A percentile compares a stretch with the other conserved stretches of the same genome.
These are phyloP conservation scores for Lypha dubia DNA, from an alignment of 2,888 invertebrate genomes.

Conservation along the genomic window DNA sequence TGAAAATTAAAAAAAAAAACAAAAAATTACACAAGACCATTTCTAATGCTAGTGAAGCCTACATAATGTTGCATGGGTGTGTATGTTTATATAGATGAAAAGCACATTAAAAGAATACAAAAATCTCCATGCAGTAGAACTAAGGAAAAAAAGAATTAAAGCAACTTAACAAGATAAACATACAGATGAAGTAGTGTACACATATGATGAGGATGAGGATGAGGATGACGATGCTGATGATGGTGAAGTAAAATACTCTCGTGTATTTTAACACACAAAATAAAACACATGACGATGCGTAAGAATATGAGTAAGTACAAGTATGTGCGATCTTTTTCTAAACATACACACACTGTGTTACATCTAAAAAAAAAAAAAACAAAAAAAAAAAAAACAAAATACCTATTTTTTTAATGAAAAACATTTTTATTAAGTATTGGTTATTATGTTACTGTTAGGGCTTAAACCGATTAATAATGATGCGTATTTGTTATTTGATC, in stretches of 20 bases:
- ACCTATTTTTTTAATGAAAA: constrained; percentile 61
- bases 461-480: constrained; percentile 72
- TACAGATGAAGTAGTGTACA: constrained; percentile 61
- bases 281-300: constrained; percentile 27
- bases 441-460: constrained; percentile 71
- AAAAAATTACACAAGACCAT: constrained; percentile 43
- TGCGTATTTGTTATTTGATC: constrained; percentile 63
- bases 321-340: constrained; percentile 15
- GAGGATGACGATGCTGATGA: constrained; percentile 56
- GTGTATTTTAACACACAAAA: constrained; percentile 35
- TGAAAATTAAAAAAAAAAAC: constrained; percentile 32
- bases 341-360: constrained; percentile 37
- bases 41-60: constrained; percentile 50
- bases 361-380: constrained; percentile 30
- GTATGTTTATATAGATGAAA: constrained; percentile 34
- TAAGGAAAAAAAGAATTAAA: constrained; percentile 59
- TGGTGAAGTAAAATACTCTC: constrained; percentile 50
- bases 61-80: constrained; percentile 43
- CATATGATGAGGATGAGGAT: constrained; percentile 64
- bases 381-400: too few species aligned
- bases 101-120: constrained; percentile 60
- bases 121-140: constrained; percentile 63
- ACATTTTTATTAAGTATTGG: constrained; percentile 71
- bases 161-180: constrained; percentile 71
- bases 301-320: constrained; percentile 1